These are phyloP conservation scores for Stigmatopora argus DNA, from an alignment of 2,113 vertebrate genomes.

Conservation along the genomic window DNA sequence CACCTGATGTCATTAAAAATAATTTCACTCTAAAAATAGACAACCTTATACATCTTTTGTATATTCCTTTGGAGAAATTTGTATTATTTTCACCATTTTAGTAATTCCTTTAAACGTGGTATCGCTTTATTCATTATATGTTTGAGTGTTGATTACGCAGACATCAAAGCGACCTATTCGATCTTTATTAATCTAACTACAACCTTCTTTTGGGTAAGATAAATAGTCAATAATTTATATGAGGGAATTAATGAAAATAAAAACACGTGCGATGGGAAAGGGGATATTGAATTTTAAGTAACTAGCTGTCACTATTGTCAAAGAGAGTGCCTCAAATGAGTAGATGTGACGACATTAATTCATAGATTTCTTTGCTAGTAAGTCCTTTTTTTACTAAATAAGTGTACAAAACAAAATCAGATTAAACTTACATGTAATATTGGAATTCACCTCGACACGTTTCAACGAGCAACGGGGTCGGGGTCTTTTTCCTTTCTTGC, in stretches of 20 bases:
- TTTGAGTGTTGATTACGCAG: not conserved
- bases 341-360: not conserved
- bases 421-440: constrained; percentile 54
- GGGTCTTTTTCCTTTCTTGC: constrained; percentile 20
- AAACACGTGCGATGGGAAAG: not conserved
- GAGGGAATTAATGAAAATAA: not conserved
- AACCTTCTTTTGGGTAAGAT: not conserved
- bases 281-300: not conserved
- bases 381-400: not conserved
- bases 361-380: not conserved
- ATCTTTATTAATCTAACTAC: not conserved
- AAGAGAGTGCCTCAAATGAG: not conserved
- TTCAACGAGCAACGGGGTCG: constrained; percentile 7
- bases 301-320: not conserved
- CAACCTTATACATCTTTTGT: no score
- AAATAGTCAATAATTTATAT: not conserved
- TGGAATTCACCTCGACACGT: constrained; percentile 31
- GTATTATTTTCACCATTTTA: not conserved
- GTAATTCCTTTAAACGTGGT: no score
- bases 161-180: not conserved
- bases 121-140: not conserved
- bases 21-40: constrained; percentile 20
- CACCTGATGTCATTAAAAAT: constrained; percentile 36
- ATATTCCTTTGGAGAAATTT: not conserved
- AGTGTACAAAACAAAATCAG: not conserved